Base-by-base conservation (phyloP, 2,888 invertebrate genomes). In the Macrosoma leucophasiata region DNA sequence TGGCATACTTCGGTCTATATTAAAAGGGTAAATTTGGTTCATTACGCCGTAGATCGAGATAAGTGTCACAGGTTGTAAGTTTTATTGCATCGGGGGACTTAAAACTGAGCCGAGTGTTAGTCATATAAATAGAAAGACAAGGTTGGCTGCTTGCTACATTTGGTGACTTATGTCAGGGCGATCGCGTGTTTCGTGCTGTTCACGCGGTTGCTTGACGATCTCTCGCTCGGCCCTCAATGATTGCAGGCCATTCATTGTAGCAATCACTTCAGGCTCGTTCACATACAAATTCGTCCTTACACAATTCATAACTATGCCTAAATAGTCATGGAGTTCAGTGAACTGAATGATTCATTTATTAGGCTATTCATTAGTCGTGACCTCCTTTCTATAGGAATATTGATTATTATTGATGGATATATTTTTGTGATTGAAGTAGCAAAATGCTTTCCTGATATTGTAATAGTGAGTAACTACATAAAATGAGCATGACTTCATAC, bases 161-260 rank as follows among this genome's bases (percentile, higher is more conserved):
- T 79, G 79, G 82, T 66, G 71, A 66, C 74, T 70, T 66, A 72
- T 81, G 79, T 81, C 81, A 81, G 68, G 81, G 79, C 58, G 70
- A 71, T 62, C 61, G 57, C 62, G 61, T 55, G 58, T 66, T 66
- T 58, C 64, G 59, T 48, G 43, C 41, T 45, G 37, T 40, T 54
- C 50, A 58, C n/a, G 54, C 13, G 36, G 18, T 23, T 52, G 56
- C 43, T 50, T 43, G 46, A 39, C 55, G 47, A 50, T 50, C 52
- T 48, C 57, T 51, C 45, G 45, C 36, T 41, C 43, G 52, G 60
- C 53, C 50, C 54, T 66, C 55, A 51, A 51, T 55, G 55, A 63
- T 58, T 59, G 52, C 49, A n/a, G 43, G 54, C 58, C 59, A 70
- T 74, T 71, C 63, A 71, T 66, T 55, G 53, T 49, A 47, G 50